Percentiles rank a stretch among this genome's conserved stretches.
These are phyloP conservation scores for Gallinago nigripennis DNA, from an alignment of 2,797 vertebrate species.

Conservation along the genomic window DNA sequence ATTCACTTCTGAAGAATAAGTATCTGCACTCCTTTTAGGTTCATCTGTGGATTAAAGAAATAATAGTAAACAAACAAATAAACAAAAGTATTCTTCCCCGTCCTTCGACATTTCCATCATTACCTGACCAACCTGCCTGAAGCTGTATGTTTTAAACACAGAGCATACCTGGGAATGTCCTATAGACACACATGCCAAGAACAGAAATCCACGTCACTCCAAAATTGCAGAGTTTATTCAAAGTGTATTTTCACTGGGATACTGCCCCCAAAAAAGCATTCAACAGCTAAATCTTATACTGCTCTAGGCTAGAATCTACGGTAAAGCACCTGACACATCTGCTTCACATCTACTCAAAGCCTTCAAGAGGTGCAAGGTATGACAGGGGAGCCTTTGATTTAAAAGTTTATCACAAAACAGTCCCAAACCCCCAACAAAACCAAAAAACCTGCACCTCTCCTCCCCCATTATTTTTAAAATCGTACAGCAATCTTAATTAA, in stretches of 20 bases:
- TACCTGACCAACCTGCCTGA: background rate
- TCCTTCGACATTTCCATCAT: background rate
- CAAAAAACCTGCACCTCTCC: accelerated
- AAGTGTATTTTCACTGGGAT: background rate
- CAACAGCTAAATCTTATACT: background rate
- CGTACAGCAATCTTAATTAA: background rate
- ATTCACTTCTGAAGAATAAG: slow-evolving; percentile 79
- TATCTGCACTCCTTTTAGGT: slow-evolving; percentile 71
- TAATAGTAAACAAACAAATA: background rate
- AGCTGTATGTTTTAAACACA: background rate
- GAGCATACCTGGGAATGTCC: background rate
- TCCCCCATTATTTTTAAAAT: background rate
- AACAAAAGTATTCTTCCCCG: background rate
- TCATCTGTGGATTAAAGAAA: slow-evolving; percentile 72
- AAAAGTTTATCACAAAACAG: background rate
- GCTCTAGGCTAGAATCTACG: background rate
- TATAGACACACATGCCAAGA: background rate
- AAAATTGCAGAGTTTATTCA: background rate
- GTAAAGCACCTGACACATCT: background rate
- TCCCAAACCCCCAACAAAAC: background rate
- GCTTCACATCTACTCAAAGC: background rate
- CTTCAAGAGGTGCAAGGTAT: background rate
- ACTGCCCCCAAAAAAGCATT: background rate
- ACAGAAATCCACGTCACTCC: background rate
- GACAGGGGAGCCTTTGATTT: background rate